Evolutionary conservation across 2,113 vertebrate genomes (phyloP).

Genomic region (Callithrix jacchus): DNA sequence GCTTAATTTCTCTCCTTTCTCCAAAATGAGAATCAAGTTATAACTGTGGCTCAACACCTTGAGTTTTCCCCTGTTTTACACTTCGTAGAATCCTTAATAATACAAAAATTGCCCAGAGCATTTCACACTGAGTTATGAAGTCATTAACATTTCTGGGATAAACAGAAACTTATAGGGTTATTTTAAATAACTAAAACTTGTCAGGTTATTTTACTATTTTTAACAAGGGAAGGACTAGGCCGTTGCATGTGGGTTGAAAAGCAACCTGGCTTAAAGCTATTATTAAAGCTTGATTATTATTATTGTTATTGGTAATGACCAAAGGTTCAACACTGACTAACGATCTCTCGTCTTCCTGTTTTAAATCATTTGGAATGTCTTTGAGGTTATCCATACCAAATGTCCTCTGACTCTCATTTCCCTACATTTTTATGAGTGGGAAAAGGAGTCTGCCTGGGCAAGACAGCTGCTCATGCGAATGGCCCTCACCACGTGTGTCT

Average conservation of each 20-base stretch:
- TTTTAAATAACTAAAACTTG: no score
- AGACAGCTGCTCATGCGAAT: background rate
- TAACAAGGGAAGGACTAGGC: background rate
- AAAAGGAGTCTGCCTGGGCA: background rate
- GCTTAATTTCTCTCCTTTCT: slow-evolving; percentile 54
- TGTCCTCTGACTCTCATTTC: background rate
- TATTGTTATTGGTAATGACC: background rate
- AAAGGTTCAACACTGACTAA: background rate
- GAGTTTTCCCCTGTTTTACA: slow-evolving; percentile 36
- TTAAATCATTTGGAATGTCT: background rate
- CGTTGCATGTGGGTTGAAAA: background rate
- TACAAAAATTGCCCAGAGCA: slow-evolving; percentile 69
- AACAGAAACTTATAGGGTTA: slow-evolving; percentile 29
- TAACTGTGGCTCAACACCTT: slow-evolving; percentile 46
- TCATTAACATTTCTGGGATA: slow-evolving; percentile 76
- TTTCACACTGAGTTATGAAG: slow-evolving; percentile 74
- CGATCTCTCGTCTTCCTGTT: background rate
- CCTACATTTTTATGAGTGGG: background rate
- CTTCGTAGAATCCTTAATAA: slow-evolving; percentile 70
- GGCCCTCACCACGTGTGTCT: background rate
- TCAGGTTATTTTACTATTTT: background rate
- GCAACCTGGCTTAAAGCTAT: background rate
- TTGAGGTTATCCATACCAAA: background rate
- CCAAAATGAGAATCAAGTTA: slow-evolving; percentile 58
- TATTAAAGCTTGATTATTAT: background rate